Percentiles rank a stretch among this genome's conserved stretches.
Conservation (phyloP, 2,797 vertebrate species). For the Sebastes hopkinsi region DNA sequence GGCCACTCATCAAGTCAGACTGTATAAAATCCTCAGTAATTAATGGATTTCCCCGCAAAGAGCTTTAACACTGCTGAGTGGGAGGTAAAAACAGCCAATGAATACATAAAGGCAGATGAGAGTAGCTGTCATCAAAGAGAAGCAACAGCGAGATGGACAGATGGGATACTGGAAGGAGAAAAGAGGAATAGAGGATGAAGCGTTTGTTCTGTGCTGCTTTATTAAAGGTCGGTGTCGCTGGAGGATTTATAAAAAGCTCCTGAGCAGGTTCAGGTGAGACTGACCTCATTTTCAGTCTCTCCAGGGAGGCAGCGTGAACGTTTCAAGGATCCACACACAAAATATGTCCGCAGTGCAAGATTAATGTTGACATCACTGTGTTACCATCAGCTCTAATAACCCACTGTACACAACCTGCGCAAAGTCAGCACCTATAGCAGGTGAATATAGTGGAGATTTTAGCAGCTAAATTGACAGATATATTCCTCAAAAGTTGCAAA, state of each 20-base stretch:
- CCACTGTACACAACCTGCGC: not conserved
- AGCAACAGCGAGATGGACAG: not conserved
- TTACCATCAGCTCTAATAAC: not conserved
- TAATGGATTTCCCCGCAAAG: slow-evolving; percentile 17
- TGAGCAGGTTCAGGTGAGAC: slow-evolving; percentile 35
- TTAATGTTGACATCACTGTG: not conserved
- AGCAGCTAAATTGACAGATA: not conserved
- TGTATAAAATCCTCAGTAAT: slow-evolving; percentile 42
- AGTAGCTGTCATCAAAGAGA: slow-evolving; percentile 5
- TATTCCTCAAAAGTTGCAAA: not conserved
- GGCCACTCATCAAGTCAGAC: slow-evolving; percentile 29
- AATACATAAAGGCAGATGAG: slow-evolving; percentile 30
- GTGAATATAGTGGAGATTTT: not conserved
- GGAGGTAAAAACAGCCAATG: slow-evolving; percentile 37
- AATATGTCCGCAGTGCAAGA: not conserved
- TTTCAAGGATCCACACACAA: slow-evolving; percentile 13
- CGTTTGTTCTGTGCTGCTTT: slow-evolving; percentile 23
- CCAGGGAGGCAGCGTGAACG: slow-evolving; percentile 1
- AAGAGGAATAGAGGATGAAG: not conserved
- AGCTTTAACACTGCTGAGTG: slow-evolving; percentile 16
- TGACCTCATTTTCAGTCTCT: slow-evolving; percentile 55
- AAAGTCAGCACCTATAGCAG: too few relatives aligned
- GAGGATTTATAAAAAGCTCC: slow-evolving; percentile 48
- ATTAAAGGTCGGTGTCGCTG: slow-evolving; percentile 45
- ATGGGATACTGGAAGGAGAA: not conserved